Percentiles rank a stretch among this genome's conserved stretches.
These are phyloP conservation scores for Dascillus cervinus DNA, from an alignment of 2,888 invertebrate genomes.

Conservation along the genomic window DNA sequence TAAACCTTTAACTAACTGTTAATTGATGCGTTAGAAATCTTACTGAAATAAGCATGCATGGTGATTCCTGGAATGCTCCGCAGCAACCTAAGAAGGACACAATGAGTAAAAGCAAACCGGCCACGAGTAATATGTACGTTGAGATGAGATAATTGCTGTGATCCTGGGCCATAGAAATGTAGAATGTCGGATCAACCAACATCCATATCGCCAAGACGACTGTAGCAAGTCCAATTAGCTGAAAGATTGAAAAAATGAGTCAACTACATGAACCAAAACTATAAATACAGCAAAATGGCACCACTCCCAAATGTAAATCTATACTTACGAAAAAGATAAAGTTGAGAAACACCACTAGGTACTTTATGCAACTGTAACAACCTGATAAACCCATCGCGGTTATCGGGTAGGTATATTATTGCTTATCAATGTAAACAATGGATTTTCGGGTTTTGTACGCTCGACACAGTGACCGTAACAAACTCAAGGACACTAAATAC, in stretches of 20 bases:
- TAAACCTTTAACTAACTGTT: too few species aligned
- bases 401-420: too few species aligned
- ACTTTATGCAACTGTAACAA: conserved; percentile 65
- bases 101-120: conserved; percentile 64
- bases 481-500: too few species aligned
- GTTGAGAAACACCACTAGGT: conserved; percentile 62
- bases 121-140: conserved; percentile 62
- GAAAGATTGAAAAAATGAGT: conserved; percentile 24
- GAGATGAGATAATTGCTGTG: conserved; percentile 58
- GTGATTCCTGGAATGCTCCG: conserved; percentile 71
- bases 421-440: too few species aligned
- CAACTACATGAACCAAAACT: not conserved
- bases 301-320: too few species aligned
- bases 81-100: conserved; percentile 78
- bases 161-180: conserved; percentile 60
- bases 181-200: conserved; percentile 64
- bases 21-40: conserved; percentile 35
- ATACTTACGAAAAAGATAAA: conserved; percentile 65
- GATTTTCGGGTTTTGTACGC: too few species aligned
- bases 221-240: conserved; percentile 65
- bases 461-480: too few species aligned
- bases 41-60: conserved; percentile 68
- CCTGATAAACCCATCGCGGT: conserved; percentile 64
- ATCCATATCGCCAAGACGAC: conserved; percentile 70
- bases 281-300: conserved; percentile 5